Percentiles rank a stretch among this genome's conserved stretches.
Conservation (phyloP, 2,113 vertebrate genomes). For the Nesoenas mayeri region DNA sequence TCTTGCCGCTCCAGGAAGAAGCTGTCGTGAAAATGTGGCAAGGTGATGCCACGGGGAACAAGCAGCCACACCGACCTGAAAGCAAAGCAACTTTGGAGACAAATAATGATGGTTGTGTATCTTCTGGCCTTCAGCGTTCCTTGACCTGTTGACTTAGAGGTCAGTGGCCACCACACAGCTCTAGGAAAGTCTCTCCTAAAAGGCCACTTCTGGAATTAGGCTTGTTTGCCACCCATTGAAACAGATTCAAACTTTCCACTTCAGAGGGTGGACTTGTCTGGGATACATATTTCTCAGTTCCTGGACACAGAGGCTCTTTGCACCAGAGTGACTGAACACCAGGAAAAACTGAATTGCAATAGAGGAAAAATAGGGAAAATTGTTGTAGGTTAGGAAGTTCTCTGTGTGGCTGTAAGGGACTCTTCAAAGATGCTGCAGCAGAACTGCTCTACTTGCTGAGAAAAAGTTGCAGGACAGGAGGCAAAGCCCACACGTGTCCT, state of each 20-base stretch:
- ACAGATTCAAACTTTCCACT: not conserved
- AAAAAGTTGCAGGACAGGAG: not conserved
- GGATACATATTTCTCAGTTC: not conserved
- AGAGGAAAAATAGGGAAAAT: not conserved
- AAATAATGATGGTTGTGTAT: fast-evolving
- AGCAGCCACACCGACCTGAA: fast-evolving
- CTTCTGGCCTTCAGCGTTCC: too few species aligned
- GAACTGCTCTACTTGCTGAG: fast-evolving
- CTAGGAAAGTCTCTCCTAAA: not conserved
- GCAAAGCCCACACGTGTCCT: fast-evolving
- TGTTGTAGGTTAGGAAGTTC: not conserved
- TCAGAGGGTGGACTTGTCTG: not conserved
- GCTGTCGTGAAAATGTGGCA: fast-evolving
- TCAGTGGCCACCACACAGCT: not conserved
- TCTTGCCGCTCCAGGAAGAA: not conserved
- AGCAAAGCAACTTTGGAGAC: not conserved
- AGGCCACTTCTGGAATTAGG: not conserved
- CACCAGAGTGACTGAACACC: not conserved
- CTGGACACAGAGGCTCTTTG: not conserved
- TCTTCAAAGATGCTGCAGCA: not conserved
- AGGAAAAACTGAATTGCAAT: not conserved
- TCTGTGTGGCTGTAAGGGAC: fast-evolving
- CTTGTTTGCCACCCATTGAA: not conserved
- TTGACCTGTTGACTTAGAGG: not conserved
- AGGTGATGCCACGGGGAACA: not conserved